Evolutionary conservation across 2,888 invertebrate genomes (phyloP).

Genomic region (Scotopteryx bipunctaria): DNA sequence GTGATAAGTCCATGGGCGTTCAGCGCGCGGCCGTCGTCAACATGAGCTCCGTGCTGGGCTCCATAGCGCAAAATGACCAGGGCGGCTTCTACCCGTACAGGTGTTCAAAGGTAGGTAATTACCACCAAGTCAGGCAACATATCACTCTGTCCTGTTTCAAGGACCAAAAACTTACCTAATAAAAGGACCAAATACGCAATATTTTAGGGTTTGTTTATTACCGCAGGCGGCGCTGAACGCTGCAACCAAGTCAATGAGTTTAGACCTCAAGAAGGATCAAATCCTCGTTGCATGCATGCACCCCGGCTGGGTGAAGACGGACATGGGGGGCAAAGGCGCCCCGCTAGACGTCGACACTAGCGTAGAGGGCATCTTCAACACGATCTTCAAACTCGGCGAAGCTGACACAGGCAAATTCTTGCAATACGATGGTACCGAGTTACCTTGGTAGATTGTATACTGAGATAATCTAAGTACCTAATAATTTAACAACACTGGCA

Average conservation of each 20-base stretch:
- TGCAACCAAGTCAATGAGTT: slow-evolving; percentile 91
- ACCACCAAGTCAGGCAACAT: not conserved
- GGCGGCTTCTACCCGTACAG: slow-evolving; percentile 94
- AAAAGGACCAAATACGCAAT: too few species aligned
- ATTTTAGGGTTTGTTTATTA: too few species aligned
- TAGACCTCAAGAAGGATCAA: slow-evolving; percentile 89
- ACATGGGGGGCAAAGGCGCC: slow-evolving; percentile 93
- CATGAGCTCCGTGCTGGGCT: slow-evolving; percentile 92
- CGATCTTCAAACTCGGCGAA: slow-evolving; percentile 85
- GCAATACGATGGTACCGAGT: slow-evolving; percentile 88
- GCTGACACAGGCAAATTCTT: slow-evolving; percentile 89
- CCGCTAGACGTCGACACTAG: slow-evolving; percentile 88
- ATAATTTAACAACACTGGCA: too few species aligned
- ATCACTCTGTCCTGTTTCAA: too few species aligned
- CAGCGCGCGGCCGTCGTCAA: slow-evolving; percentile 90
- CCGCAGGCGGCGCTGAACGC: slow-evolving; percentile 92
- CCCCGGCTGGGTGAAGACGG: slow-evolving; percentile 96
- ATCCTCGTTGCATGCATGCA: slow-evolving; percentile 91
- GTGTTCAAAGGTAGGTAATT: slow-evolving; percentile 92
- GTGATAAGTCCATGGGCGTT: slow-evolving; percentile 80
- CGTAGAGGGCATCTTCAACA: slow-evolving; percentile 85
- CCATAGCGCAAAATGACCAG: slow-evolving; percentile 88
- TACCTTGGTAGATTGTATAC: slow-evolving; percentile 90
- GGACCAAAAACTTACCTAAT: too few species aligned
- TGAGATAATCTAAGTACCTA: too few species aligned